phyloP scores from a whole-genome alignment of 2,113 vertebrate species.

The Lutjanus erythropterus region DNA sequence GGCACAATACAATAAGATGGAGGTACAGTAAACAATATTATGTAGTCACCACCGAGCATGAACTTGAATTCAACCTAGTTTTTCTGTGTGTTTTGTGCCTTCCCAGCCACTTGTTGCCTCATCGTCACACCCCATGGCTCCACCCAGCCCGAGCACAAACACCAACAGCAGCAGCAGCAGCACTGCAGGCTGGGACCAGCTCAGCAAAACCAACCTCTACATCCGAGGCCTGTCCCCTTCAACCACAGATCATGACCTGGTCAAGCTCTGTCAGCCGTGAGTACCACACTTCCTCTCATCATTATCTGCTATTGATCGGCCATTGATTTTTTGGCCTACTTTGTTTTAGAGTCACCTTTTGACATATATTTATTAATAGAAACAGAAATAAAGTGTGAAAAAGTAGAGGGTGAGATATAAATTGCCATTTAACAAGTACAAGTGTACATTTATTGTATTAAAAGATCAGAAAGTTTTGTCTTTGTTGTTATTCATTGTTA shows the following conservation, averaged over 20 bases:
- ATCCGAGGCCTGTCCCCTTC: constrained; percentile 95
- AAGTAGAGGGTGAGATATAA: not conserved
- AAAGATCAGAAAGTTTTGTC: not conserved
- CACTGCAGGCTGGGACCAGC: constrained; percentile 96
- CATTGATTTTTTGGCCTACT: constrained; percentile 56
- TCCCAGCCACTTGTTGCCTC: constrained; percentile 92
- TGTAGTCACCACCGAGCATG: not conserved
- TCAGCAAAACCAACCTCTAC: constrained; percentile 99
- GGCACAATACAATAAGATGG: not conserved
- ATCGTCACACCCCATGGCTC: constrained; percentile 94
- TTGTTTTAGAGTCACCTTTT: constrained; percentile 22
- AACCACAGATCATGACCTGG: constrained; percentile 98
- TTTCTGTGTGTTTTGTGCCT: constrained; percentile 39
- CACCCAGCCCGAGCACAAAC: constrained; percentile 97
- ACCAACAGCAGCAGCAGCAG: constrained; percentile 96
- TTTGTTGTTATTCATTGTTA: not conserved
- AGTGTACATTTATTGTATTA: not conserved
- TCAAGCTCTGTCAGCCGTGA: constrained; percentile 99
- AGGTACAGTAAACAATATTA: not conserved
- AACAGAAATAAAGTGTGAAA: constrained; percentile 8
- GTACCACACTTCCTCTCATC: constrained; percentile 79
- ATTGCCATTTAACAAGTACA: not conserved
- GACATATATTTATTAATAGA: constrained; percentile 6
- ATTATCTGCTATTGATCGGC: constrained; percentile 64
- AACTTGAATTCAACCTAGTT: not conserved